Evolutionary conservation across 1,140 invertebrate species (phyloP), one percentile per base, ranked within the genome.

Genomic region (Ptiloglossa arizonensis): DNA sequence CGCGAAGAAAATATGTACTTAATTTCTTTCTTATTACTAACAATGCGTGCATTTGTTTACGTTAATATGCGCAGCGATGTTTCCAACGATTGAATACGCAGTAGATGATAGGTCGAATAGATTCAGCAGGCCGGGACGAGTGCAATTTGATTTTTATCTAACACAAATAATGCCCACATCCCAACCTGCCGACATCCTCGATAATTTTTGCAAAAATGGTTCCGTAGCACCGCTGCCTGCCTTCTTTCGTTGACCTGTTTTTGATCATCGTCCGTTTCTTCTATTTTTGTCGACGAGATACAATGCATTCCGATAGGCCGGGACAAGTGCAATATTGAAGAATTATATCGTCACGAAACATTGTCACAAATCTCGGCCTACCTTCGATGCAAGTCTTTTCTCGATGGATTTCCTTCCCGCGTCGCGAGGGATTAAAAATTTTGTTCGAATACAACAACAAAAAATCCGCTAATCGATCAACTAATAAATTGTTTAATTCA

Each of bases 241-340:
- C 50, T 32, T 19, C 11, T 52, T 71, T 81, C 46, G 46, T 27
- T 50, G 29, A 52, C 11, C 22, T 44, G 32, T 78, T 54, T 15
- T 11, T 15, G 29, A 63, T 38, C 4, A n/a, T 57, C 13, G n/a
- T 50, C 50, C 19, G 60, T 59, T 73, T 83, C 62, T 56, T 78
- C 29, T 81, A 63, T 66, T 50, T 74, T 77, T 8, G 29, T 66
- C 67, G 87, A 29, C 54, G 88, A 67, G 44, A 75, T 81, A 85
- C 59, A 57, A 86, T 92, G 92, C 91, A 92, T 89, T 90, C 75
- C 86, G 92, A 93, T 92, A 92, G 91, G 92, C 92, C 92, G 92
- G 92, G 92, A 93, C 91, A 90, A 92, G 92, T 93, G 92, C 92
- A 92, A 93, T 93, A 92, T 92, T 93, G 85, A 79, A 66, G 80